Base-by-base conservation (phyloP, 2,797 vertebrate species). In the Pseudomugil gertrudae region DNA sequence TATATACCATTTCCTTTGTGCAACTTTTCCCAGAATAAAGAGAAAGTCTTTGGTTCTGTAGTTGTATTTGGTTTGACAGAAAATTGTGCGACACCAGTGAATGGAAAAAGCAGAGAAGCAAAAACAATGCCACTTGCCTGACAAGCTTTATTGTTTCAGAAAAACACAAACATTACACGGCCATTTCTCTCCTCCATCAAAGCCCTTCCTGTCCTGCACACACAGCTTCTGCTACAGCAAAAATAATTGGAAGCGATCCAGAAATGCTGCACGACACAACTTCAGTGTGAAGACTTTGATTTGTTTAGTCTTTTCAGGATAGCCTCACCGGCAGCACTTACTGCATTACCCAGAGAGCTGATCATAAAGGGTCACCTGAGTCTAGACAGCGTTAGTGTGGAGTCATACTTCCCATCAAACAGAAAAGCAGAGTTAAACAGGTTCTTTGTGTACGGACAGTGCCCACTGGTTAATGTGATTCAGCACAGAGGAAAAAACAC, bases 1-100 rank as follows among this genome's bases (percentile, higher is more conserved):
- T 53, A 76, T 70, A 50, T 79, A 63, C 58, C 51, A 76, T 79
- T 85, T 74, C 76, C 55, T 86, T 86, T 85, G 81, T 86, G 66
- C 47, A 7, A 74, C 76, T 69, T 71, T 78, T 54, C 57, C 72
- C 71, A 72, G 69, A 79, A 85, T 24, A 81, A 83, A 84, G 66
- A 69, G 55, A 43, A 36, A 53, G 32, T 52, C 48, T 66, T 61
- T 79, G 71, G 64, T 68, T 33, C 43, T 19, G n/a, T 72, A 72
- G 88, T 80, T 81, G 79, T 69, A 75, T 78, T 79, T 1, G 40
- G 54, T 69, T 55, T 26, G 65, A 76, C 69, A 79, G 65, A 79
- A 81, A 78, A 78, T 61, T 79, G 79, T 74, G 60, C 14, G 26
- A 78, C 74, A 61, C 55, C 51, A 45, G 47, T 65, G 79, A 83